Evolutionary conservation across 1,140 invertebrate species (phyloP), one percentile per base, ranked within the genome.

Genomic region (Gonatopus flavifemur): DNA sequence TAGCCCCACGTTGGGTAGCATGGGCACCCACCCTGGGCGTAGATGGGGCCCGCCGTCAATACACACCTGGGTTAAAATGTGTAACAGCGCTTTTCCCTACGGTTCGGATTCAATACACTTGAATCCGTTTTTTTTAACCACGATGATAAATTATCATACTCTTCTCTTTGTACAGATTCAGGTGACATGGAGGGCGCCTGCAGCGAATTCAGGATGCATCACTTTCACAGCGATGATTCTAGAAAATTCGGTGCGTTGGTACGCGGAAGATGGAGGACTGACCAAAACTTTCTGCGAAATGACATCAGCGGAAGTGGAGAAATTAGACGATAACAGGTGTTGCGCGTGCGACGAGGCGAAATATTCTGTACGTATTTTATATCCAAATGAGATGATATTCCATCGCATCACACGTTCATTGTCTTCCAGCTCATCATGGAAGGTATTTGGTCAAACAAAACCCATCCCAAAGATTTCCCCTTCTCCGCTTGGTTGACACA

Each of bases 391-490:
- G 10, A 31, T 3, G 37, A 37, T 19, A 37, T 15, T 13, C 8
- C 15, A 10, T 37, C 15, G 7, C 35, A 40, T 40, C 16, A 18
- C n/a, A 10, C n/a, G 32, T 33, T 5, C 32, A n/a, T 40, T 42
- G 16, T n/a, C 62, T 76, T 75, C 0, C 66, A 94, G 91, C 75
- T 94, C 69, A 86, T 89, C 30, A 97, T 99, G 75, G 88, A 98
- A 78, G 97, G 97, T 0, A 83, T 97, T 15, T 99, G 98, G 98
- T 96, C 94, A 0, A 86, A 91, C 45, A 82, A 88, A 63, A 98
- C 95, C 0, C 98, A 99, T 76, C 96, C 97, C 0, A 98, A 94
- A 78, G 92, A 98, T 71, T 99, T 93, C 77, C 98, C 97, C 4
- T 86, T 88, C 58, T 87, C 89, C 9, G 69, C 85, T 15, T 94